Base-by-base conservation (phyloP, 2,797 vertebrate species). In the Diplodus puntazzo region DNA sequence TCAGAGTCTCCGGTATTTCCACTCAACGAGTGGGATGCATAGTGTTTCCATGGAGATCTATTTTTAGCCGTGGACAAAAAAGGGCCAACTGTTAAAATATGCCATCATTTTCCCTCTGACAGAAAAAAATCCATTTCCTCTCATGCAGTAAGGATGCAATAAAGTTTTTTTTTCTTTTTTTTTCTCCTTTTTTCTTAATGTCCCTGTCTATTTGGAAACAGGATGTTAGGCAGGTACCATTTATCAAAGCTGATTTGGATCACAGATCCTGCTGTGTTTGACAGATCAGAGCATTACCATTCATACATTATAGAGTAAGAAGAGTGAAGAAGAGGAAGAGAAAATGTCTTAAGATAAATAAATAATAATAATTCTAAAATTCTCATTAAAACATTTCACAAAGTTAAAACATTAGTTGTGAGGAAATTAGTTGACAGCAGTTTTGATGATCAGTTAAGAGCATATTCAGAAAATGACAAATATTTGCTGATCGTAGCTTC, bases 31-130 rank as follows among this genome's bases (percentile, higher is more conserved):
- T 94, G 87, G 92, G 91, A 94, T 95, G 94, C 93, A 92, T 95
- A 94, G 90, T 85, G 94, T 96, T 96, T 91, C 95, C 95, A 96
- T 96, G 94, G 95, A 76, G 89, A 96, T 95, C 93, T 95, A 96
- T 96, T 95, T 95, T 92, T 94, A 95, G 87, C 73, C 69, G 13
- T 21, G 62, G 68, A 86, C 81, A 91, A 87, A 90, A 92, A 94
- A 92, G 83, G 87, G 82, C 81, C 89, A 92, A 91, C 88, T 94
- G 90, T 92, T 95, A 92, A 94, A 93, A 95, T 94, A 94, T 94
- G 92, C 92, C 91, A 87, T 85, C 86, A 88, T 89, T 91, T 85
- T 91, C 83, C 69, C 54, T 80, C 61, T 70, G 75, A 87, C 70
- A 73, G 77, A 74, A 84, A 67, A 76, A 81, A 83, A 77, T 43